These are phyloP conservation scores for Tupiocoris notatus DNA, from an alignment of 2,888 invertebrate genomes.

Conservation along the genomic window DNA sequence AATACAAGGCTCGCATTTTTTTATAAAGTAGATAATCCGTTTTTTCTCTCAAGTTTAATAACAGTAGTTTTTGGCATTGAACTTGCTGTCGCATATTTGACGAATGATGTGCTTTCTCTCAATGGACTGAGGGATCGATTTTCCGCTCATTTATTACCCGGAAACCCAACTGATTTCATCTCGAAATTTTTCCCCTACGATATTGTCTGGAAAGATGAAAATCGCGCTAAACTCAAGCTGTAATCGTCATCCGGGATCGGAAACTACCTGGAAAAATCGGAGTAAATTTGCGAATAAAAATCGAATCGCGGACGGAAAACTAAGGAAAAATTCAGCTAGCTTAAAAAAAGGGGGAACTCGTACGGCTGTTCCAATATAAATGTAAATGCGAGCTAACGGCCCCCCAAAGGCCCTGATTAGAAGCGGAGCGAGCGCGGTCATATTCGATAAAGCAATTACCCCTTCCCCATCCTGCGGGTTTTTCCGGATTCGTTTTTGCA, in stretches of 20 bases:
- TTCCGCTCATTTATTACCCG: no score
- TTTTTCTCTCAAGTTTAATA: no score
- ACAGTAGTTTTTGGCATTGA: no score
- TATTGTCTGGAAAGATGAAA: background rate
- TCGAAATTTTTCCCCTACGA: no score
- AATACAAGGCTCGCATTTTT: no score
- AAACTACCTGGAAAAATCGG: background rate
- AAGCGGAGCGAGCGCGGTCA: conserved; percentile 18
- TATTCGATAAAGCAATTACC: conserved; percentile 38
- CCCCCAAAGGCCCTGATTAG: conserved; percentile 30
- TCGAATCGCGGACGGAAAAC: background rate
- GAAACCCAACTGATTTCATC: no score
- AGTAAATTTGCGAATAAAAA: background rate
- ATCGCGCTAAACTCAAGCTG: conserved; percentile 12
- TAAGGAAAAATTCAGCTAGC: background rate
- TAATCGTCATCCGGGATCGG: background rate
- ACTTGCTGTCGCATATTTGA: no score
- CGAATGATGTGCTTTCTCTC: no score
- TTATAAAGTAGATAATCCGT: no score
- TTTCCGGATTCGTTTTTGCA: background rate
- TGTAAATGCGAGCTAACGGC: conserved; percentile 35
- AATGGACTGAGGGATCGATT: no score
- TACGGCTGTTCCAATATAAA: conserved; percentile 27
- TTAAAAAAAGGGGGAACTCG: background rate
- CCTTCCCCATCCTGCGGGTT: background rate